Evolutionary conservation across 2,113 vertebrate species (phyloP), one percentile per base, ranked within the genome.

Genomic region (Microcebus ravelobensis): DNA sequence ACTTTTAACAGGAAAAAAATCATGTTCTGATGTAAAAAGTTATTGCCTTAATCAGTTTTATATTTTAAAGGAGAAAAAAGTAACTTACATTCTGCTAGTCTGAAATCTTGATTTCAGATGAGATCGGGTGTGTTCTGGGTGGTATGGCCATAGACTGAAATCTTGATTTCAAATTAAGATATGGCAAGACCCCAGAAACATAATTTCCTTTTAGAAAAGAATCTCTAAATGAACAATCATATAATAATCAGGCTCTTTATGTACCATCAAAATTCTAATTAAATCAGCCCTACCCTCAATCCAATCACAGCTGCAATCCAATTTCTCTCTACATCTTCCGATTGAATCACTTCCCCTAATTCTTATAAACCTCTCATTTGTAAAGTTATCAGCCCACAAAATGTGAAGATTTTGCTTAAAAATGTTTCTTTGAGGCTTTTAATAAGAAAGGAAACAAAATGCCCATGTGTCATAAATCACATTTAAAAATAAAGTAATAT

Each of bases 1-100:
- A 86, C 17, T 68, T 84, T 95, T 92, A 87, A 67, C 23, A 92
- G 52, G 50, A 50, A 79, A 81, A 81, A 59, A 71, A 31, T 29
- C 10, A 29, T 59, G 45, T 84, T 83, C 68, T 92, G 36, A 63
- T 96, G 29, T 89, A 71, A 83, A 94, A 87, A 76, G n/a, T 70
- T 68, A 80, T 36, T 94, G 29, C 11, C 31, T 94, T 96, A 73
- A 83, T 83, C 14, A 80, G 20, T 76, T 89, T 82, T 92, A 59
- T 79, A 74, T 86, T 96, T 97, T 92, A 86, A 92, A 91, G 68
- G 39, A 93, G 59, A 71, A 92, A 94, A 91, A 87, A n/a, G 29
- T 81, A 82, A 94, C 21, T 94, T 84, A 39, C 18, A 15, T 84
- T 96, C 42, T 82, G 15, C 50, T 83, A 57, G 50, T 87, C 55